phyloP scores from a whole-genome alignment of 92 coral and sea anemone species.

The Epizoanthus ramosus region DNA sequence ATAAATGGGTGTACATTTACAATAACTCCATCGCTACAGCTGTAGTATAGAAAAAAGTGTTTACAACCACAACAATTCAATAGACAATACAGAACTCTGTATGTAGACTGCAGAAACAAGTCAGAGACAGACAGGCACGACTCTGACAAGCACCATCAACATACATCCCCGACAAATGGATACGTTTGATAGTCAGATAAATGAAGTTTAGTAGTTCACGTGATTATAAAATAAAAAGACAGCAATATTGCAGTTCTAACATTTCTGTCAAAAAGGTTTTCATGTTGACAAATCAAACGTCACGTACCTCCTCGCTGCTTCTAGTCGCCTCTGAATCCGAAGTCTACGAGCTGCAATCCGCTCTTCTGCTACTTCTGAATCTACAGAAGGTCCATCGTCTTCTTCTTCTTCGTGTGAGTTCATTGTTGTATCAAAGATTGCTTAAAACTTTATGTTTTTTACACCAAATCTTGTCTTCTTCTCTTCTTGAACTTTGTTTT shows the following conservation, averaged over 20 bases:
- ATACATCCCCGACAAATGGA: not conserved
- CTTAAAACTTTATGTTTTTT: not conserved
- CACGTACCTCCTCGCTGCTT: slow-evolving; percentile 90
- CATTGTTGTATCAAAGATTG: slow-evolving; percentile 44
- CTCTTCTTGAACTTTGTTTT: slow-evolving; percentile 52
- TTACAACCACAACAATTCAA: too few species aligned
- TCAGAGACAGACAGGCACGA: too few species aligned
- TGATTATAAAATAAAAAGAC: too few species aligned
- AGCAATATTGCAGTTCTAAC: too few species aligned
- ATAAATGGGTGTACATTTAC: too few species aligned
- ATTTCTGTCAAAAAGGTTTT: too few species aligned
- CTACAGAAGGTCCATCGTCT: slow-evolving; percentile 98
- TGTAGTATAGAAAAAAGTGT: too few species aligned
- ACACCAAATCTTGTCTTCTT: not conserved
- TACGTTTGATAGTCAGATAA: not conserved
- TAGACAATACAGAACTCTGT: too few species aligned
- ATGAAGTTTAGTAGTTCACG: too few species aligned
- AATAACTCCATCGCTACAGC: too few species aligned
- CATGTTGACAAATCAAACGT: not conserved
- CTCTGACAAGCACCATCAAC: too few species aligned
- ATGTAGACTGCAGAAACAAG: too few species aligned
- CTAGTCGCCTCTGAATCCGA: slow-evolving; percentile 92
- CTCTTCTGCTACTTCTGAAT: slow-evolving; percentile 90
- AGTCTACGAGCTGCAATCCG: slow-evolving; percentile 96
- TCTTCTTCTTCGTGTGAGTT: slow-evolving; percentile 95